Base-by-base conservation (phyloP, 2,113 vertebrate genomes). In the Pluvialis apricaria region DNA sequence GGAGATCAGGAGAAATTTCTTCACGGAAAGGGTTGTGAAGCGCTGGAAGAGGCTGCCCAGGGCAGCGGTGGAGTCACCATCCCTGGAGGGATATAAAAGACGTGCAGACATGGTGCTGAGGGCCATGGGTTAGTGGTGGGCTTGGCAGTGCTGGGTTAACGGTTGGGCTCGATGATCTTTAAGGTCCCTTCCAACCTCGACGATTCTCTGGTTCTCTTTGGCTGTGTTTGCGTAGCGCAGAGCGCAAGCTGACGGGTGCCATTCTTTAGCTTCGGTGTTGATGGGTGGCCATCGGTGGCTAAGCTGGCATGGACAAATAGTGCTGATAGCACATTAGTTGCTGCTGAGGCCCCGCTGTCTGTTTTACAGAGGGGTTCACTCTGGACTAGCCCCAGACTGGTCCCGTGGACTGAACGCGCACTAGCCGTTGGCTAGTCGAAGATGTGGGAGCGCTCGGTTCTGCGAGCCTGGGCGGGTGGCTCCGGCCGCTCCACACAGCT, bases 231-330 rank as follows among this genome's bases (percentile, higher is more conserved):
- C 28, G 31, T 9, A 54, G 55, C 0, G 0, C 70, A 64, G 42
- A 49, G 36, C 36, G 9, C 57, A 73, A 66, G 57, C 42, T 64
- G 44, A 19, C 5, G 3, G 40, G 16, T 16, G 40, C 28, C 25
- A 1, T 31, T 9, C 13, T 71, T 60, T 15, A 6, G 31, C 31
- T 65, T 69, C 36, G 54, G 9, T 55, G 57, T 57, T 44, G 70
- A 5, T 61, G 36, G 18, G 34, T 65, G 72, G 24, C 54, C 26
- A 5, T 47, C 0, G 0, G 22, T 70, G 60, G 65, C 52, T 52
- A 14, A 26, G 62, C 40, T 55, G 60, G 10, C 26, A 31, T 20
- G 22, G 31, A 10, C 11, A 18, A 38, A 31, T 16, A 20, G 5
- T 7, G 25, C 5, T 80, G 25, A 13, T n/a, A n/a, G 61, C 32